A percentile compares a stretch with the other conserved stretches of the same genome.
These are phyloP conservation scores for Papilio polyxenes DNA, from an alignment of 1,140 invertebrate genomes.

Conservation along the genomic window DNA sequence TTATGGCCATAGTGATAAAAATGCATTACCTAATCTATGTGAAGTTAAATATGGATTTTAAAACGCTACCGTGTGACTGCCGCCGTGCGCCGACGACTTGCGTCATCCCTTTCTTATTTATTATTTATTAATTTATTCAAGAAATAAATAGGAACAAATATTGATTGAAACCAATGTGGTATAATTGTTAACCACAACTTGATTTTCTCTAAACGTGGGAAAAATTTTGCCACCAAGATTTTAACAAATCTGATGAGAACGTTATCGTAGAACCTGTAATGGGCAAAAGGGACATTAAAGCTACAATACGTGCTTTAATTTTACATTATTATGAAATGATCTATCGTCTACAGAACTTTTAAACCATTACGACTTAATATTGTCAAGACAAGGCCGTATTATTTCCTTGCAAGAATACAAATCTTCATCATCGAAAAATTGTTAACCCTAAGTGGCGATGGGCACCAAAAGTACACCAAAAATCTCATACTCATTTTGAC, in stretches of 20 bases:
- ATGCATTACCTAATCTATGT: conserved; percentile 46
- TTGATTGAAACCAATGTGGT: too few relatives aligned
- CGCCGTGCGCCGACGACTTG: background rate
- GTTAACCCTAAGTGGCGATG: too few relatives aligned
- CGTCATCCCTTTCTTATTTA: background rate
- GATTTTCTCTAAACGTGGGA: background rate
- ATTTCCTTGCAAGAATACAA: background rate
- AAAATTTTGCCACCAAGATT: background rate
- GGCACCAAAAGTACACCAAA: too few relatives aligned
- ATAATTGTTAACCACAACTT: too few relatives aligned
- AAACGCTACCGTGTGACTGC: conserved; percentile 30
- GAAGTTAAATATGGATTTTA: conserved; percentile 40
- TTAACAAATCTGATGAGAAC: too few relatives aligned
- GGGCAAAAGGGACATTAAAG: too few relatives aligned
- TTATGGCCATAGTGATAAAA: conserved; percentile 55
- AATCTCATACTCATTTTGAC: too few relatives aligned
- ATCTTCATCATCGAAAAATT: background rate
- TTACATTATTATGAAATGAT: too few relatives aligned
- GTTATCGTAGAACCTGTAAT: too few relatives aligned
- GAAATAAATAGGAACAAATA: background rate
- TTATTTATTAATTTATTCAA: background rate
- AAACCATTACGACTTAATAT: background rate
- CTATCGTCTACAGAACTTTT: background rate
- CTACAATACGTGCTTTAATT: too few relatives aligned
- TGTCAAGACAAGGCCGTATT: background rate